Conservation (phyloP, 2,797 vertebrate species). For the Sternarchorhynchus goeldii region DNA sequence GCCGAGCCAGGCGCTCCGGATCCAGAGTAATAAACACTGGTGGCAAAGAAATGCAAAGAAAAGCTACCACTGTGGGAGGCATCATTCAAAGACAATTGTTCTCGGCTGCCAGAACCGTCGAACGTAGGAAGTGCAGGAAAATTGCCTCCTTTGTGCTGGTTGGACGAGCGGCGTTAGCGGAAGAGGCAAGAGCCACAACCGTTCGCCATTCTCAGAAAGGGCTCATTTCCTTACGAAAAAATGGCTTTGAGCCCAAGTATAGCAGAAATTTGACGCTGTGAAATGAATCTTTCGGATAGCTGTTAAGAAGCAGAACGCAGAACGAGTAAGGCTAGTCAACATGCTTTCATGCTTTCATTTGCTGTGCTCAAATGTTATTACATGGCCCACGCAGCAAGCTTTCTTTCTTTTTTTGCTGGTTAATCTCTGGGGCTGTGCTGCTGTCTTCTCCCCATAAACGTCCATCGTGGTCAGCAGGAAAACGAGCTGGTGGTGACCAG, state of each 20-base stretch:
- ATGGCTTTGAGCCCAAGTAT: conserved; percentile 4
- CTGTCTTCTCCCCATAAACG: not conserved
- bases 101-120: conserved; percentile 24
- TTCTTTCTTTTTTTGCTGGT: not conserved
- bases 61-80: conserved; percentile 16
- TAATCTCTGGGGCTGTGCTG: too few species aligned
- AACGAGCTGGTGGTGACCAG: not conserved
- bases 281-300: conserved; percentile 10
- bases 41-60: conserved; percentile 28
- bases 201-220: conserved; percentile 1
- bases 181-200: conserved; percentile 2
- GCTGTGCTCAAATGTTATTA: not conserved
- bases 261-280: not conserved
- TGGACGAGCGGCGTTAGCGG: conserved; percentile 9
- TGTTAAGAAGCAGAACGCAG: conserved; percentile 5
- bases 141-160: conserved; percentile 27
- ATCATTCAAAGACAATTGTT: conserved; percentile 41
- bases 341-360: not conserved
- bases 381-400: not conserved
- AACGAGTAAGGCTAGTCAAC: not conserved
- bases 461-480: not conserved
- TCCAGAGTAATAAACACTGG: conserved; percentile 28
- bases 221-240: not conserved
- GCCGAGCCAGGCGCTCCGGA: conserved; percentile 14
- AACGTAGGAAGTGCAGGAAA: conserved; percentile 31